Base-by-base conservation (phyloP, 2,888 invertebrate genomes). In the Seira ritae region DNA sequence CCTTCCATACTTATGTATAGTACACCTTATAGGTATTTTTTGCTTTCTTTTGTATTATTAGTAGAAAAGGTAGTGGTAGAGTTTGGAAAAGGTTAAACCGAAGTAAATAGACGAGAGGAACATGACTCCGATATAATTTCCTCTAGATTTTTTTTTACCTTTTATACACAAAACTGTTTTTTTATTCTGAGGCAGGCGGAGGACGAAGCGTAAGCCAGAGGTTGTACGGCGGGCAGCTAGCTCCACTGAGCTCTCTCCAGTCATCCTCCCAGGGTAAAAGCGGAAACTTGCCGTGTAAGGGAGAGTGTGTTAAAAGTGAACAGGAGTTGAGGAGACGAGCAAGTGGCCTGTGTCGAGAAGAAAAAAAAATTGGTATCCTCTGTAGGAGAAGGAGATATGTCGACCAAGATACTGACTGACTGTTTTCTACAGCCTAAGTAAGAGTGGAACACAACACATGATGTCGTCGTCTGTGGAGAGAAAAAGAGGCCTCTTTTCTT, bases 91-190 rank as follows among this genome's bases (percentile, higher is more conserved):
- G 72, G 72, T 79, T 79, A 79, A 67, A 79, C 31, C 55, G 23
- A 66, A 31, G 79, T 60, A 65, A 67, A 80, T 80, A 68, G 10
- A 24, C 4, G 17, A 31, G 17, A 31, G 65, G 71, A 66, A 78
- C 65, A 78, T 24, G 73, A 68, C 68, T 73, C 4, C 65, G 55
- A 68, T 73, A 60, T 68, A 73, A 73, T 73, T 73, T 80, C 68
- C 60, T 66, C 66, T n/a, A n/a, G n/a, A n/a, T 42, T 55, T 17
- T 55, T 55, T 55, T 55, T 55, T 55, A 55, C 68, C 55, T 72
- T 78, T 17, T 67, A 60, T n/a, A 3, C 67, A 65, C 19, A 74
- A 24, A 31, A 37, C n/a, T 31, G 50, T 10, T n/a, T 37, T 20
- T 42, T 1, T 42, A 42, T 1, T 12, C 66, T 8, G 10, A 3